Conservation (phyloP, 2,888 invertebrate genomes). For the Acrobasis repandana region DNA sequence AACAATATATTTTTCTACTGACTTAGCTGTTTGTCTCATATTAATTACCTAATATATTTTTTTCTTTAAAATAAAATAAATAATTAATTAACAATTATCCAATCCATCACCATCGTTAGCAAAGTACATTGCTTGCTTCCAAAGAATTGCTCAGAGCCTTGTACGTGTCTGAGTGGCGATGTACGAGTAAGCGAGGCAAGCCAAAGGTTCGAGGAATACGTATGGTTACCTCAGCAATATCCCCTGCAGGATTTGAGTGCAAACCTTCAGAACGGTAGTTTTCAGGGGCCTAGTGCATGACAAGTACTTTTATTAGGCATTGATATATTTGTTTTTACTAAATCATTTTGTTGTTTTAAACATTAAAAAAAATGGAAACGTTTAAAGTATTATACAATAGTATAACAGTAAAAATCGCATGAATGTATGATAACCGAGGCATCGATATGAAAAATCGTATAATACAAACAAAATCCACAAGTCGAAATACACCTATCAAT, state of each 20-base stretch:
- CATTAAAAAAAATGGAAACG: too few species aligned
- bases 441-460: too few species aligned
- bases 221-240: slow-evolving; percentile 61
- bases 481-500: too few species aligned
- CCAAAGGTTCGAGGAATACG: slow-evolving; percentile 38
- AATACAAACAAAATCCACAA: too few species aligned
- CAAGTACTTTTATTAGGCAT: slow-evolving; percentile 6
- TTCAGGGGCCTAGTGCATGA: slow-evolving; percentile 48
- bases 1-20: too few species aligned
- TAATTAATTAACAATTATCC: background rate
- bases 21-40: too few species aligned
- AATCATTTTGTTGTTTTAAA: too few species aligned
- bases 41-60: too few species aligned
- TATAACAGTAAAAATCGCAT: too few species aligned
- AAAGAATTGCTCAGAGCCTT: slow-evolving; percentile 23
- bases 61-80: too few species aligned
- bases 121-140: slow-evolving; percentile 5
- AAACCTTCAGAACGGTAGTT: slow-evolving; percentile 53
- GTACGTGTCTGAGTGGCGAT: slow-evolving; percentile 22
- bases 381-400: too few species aligned
- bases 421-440: too few species aligned
- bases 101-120: background rate
- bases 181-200: slow-evolving; percentile 38
- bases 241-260: slow-evolving; percentile 58
- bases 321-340: background rate